Conservation (phyloP, 2,113 vertebrate genomes). For the Uropsilus gracilis region DNA sequence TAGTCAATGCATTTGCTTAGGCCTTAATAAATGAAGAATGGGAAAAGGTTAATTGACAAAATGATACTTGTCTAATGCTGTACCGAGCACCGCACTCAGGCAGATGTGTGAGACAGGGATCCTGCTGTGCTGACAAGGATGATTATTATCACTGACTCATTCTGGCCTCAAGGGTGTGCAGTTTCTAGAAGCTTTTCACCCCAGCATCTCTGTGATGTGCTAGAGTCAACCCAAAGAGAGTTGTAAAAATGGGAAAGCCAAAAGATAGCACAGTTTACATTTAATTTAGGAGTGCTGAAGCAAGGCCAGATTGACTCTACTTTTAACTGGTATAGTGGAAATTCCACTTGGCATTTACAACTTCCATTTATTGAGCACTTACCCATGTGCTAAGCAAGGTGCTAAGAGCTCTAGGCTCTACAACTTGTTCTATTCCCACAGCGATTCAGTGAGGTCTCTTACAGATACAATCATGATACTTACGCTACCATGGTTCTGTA, state of each 20-base stretch:
- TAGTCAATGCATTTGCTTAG: slow-evolving; percentile 81
- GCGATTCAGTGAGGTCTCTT: neutral
- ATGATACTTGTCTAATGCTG: slow-evolving; percentile 81
- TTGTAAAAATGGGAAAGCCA: slow-evolving; percentile 25
- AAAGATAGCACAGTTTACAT: neutral
- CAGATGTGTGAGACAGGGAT: slow-evolving; percentile 76
- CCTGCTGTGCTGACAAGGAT: slow-evolving; percentile 77
- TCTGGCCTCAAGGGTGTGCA: slow-evolving; percentile 50
- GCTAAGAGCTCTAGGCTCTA: neutral
- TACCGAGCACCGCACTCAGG: slow-evolving; percentile 75
- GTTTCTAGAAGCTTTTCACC: slow-evolving; percentile 61
- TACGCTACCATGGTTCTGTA: neutral
- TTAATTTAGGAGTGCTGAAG: neutral
- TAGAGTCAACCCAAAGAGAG: slow-evolving; percentile 30
- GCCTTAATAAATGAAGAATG: slow-evolving; percentile 82
- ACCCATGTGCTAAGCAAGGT: neutral
- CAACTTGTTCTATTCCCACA: neutral
- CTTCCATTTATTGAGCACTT: neutral
- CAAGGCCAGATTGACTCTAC: neutral
- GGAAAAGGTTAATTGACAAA: slow-evolving; percentile 88
- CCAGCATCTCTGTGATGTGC: neutral
- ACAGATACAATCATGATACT: neutral
- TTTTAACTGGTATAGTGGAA: neutral
- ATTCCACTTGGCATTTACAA: neutral
- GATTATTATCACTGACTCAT: slow-evolving; percentile 65